Conservation (phyloP, 2,113 vertebrate genomes). For the Rhinopithecus roxellana region DNA sequence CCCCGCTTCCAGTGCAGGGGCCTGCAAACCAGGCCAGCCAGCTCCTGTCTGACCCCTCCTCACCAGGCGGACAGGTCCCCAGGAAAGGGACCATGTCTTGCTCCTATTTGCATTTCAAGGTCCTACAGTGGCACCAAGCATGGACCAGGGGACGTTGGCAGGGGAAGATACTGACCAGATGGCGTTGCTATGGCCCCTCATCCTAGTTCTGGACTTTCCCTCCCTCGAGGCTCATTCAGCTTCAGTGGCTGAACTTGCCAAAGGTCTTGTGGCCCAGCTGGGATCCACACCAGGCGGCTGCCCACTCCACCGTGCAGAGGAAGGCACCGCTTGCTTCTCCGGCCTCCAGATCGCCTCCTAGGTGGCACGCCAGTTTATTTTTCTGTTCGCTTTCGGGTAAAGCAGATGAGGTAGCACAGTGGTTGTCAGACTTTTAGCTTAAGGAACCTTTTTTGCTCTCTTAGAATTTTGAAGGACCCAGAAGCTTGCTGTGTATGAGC, state of each 20-base stretch:
- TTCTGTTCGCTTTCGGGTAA: no score
- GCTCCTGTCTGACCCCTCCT: background rate
- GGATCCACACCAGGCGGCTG: background rate
- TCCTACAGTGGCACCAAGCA: background rate
- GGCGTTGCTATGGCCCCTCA: no score
- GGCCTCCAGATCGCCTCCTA: background rate
- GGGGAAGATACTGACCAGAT: no score
- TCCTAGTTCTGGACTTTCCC: background rate
- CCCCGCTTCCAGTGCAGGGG: no score
- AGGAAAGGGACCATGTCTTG: background rate
- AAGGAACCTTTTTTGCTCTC: background rate
- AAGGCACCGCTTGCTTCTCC: rapidly evolving
- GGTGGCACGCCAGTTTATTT: no score
- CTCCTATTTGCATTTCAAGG: background rate
- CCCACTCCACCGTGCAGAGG: rapidly evolving
- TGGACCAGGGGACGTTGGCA: no score
- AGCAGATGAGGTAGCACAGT: background rate
- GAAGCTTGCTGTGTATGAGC: background rate
- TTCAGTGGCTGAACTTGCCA: no score
- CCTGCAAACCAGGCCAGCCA: no score
- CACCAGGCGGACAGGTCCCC: no score
- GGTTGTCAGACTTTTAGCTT: background rate
- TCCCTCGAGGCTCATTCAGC: background rate
- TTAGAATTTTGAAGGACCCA: background rate
- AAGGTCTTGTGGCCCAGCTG: background rate